Conservation (phyloP, 2,797 vertebrate genomes). For the Sphaeramia orbicularis region DNA sequence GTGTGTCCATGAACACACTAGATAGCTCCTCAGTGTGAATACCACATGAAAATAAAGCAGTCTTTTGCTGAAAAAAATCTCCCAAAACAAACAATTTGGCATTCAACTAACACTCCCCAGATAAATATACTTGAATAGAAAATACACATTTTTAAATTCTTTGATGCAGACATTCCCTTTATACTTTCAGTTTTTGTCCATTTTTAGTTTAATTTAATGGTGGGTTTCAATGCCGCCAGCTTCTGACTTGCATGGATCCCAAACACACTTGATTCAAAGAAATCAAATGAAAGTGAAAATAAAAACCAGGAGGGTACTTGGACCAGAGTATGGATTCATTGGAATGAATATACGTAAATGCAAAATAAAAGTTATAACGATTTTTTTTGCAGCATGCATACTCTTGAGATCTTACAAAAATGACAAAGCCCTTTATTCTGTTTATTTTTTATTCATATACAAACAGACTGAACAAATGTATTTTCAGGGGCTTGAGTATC, state of each 20-base stretch:
- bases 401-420: neutral
- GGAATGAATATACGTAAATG: neutral
- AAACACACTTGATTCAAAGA: slow-evolving; percentile 1
- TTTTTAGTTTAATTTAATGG: slow-evolving; percentile 2
- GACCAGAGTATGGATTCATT: neutral
- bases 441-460: slow-evolving; percentile 67
- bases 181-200: neutral
- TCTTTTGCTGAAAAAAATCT: neutral
- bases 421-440: neutral
- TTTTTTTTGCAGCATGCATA: neutral
- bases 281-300: neutral
- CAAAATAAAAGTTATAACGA: neutral
- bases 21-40: neutral
- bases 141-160: neutral
- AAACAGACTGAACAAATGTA: slow-evolving; percentile 51
- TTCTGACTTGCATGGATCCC: neutral
- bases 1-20: neutral
- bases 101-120: neutral
- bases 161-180: neutral
- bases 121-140: neutral
- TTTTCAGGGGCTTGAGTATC: slow-evolving; percentile 32
- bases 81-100: too few species aligned
- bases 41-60: neutral
- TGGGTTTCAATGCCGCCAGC: neutral
- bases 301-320: neutral